These are phyloP conservation scores for Yoshiicerus persimilis DNA, from an alignment of 1,140 invertebrate species.

Conservation along the genomic window DNA sequence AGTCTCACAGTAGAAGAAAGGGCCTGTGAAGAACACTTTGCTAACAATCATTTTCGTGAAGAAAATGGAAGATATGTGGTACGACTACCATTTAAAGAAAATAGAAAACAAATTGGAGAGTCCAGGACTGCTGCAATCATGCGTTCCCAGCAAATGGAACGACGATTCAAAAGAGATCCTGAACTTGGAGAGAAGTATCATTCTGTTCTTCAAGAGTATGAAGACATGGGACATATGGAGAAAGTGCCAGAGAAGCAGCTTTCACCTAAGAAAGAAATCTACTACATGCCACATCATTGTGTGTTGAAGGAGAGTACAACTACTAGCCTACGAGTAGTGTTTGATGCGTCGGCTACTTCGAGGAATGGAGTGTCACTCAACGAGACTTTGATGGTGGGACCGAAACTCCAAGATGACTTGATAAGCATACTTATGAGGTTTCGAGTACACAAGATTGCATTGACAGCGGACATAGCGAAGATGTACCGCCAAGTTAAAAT, in stretches of 20 bases:
- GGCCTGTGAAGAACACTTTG: neutral
- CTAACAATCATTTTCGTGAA: neutral
- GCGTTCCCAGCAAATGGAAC: neutral
- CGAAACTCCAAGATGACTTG: slow-evolving; percentile 48
- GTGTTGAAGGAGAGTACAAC: neutral
- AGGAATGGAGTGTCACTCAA: neutral
- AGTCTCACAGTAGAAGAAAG: neutral
- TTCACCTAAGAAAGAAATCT: neutral
- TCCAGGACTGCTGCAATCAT: neutral
- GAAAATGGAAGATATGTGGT: neutral
- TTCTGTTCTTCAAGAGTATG: neutral
- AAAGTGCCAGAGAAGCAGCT: neutral
- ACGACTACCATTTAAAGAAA: neutral
- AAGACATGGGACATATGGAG: neutral
- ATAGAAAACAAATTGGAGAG: neutral
- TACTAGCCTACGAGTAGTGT: slow-evolving; percentile 29
- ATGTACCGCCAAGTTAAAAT: slow-evolving; percentile 48
- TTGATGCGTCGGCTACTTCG: slow-evolving; percentile 27
- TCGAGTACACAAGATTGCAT: slow-evolving; percentile 26
- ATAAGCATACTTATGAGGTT: slow-evolving; percentile 41
- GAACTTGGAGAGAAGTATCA: neutral
- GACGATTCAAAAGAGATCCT: neutral
- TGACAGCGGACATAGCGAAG: slow-evolving; percentile 50
- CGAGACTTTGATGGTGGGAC: slow-evolving; percentile 49
- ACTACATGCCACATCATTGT: neutral